Evolutionary conservation across 2,888 invertebrate genomes (phyloP).

Genomic region (Phalangium opilio): DNA sequence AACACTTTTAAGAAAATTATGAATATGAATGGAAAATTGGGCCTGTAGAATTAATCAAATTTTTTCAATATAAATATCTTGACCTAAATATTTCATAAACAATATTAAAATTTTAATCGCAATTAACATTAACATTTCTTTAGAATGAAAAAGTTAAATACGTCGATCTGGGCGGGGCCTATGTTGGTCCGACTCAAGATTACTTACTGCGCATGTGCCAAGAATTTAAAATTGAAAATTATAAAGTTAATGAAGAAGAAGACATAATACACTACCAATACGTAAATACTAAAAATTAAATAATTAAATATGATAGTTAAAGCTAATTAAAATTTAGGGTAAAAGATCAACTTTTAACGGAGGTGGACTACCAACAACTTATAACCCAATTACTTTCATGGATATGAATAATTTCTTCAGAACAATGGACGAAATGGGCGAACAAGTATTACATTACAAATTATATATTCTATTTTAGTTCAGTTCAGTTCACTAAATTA

Average conservation of each 20-base stretch:
- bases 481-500: background rate
- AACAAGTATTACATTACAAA: constrained; percentile 21
- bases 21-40: too few species aligned
- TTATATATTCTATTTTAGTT: too few species aligned
- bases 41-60: too few species aligned
- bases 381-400: constrained; percentile 24
- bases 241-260: constrained; percentile 19
- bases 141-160: constrained; percentile 7
- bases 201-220: constrained; percentile 25
- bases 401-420: constrained; percentile 27
- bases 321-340: too few species aligned
- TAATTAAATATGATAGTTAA: too few species aligned
- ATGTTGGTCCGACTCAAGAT: constrained; percentile 28
- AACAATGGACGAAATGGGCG: constrained; percentile 29
- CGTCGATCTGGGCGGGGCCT: constrained; percentile 28
- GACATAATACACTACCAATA: constrained; percentile 13
- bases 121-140: too few species aligned
- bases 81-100: too few species aligned
- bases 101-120: too few species aligned
- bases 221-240: constrained; percentile 24
- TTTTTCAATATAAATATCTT: too few species aligned
- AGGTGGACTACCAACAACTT: background rate
- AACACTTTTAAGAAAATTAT: too few species aligned
- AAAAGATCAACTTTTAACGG: background rate
- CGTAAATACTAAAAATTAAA: too few species aligned